Evolutionary conservation across 2,797 vertebrate genomes (phyloP), one percentile per base, ranked within the genome.

Genomic region (Trematomus bernacchii): DNA sequence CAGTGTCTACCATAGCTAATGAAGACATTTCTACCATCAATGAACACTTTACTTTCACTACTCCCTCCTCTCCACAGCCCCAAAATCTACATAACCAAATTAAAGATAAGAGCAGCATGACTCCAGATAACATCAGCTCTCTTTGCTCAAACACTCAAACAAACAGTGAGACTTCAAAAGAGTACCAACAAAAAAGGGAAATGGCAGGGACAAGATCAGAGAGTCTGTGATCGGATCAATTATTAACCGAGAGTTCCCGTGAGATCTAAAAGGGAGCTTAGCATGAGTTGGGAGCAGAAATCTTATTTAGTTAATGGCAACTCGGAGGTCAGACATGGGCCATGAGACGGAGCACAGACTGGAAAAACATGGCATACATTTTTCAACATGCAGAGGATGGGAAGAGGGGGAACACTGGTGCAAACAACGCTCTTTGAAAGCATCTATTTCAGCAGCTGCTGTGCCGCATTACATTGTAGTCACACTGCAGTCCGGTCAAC

Each of bases 131-230:
- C 72, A 82, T 83, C 84, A 82, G 72, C 33, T 23, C 55, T 65
- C 58, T 60, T 61, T 61, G 61, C 66, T 67, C 61, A 43, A 70
- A 78, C 55, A 52, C 64, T 63, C 66, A 84, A 71, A 76, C 70
- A 86, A 85, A 80, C 78, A 73, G 53, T 15, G 46, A 12, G 6
- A 76, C 82, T 88, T 93, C 86, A 92, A 93, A 92, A 71, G 60
- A 79, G 23, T 13, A 61, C 27, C 23, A 53, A 47, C 40, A 57
- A 62, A 50, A 40, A 27, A 37, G n/a, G 30, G 44, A 61, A 60
- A 18, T 0, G 3, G 42, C 52, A 67, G 65, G 70, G 60, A 62
- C 58, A 27, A 1, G 44, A 72, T 59, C 51, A 70, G 64, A 60
- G 55, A 5, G n/a, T 0, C 53, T 73, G 21, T 40, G 78, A 71